Evolutionary conservation across 2,888 invertebrate genomes (phyloP), one percentile per base, ranked within the genome.

Genomic region (Halictus ligatus): DNA sequence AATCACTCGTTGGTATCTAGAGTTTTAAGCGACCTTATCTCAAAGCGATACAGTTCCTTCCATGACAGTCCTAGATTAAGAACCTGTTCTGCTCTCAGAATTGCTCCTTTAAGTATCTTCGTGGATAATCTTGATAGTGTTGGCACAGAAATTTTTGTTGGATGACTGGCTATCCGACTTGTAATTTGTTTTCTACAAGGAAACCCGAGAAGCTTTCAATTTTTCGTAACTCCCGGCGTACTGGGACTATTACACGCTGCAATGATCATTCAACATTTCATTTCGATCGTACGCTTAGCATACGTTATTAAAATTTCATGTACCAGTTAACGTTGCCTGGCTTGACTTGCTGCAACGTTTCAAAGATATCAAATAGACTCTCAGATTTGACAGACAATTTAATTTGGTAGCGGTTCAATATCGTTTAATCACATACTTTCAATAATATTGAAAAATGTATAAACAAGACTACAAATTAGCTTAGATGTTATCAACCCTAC

Each of bases 11-110:
- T 35, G 35, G 71, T 71, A 71, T 29, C 64, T 7, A 29, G 64
- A 64, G 64, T 64, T 64, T 64, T 64, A 64, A 29, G 64, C 29
- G 29, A 29, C 6, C 64, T 64, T 64, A 64, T 64, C 64, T 64
- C 64, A 1, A 21, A 58, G 29, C 64, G 64, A 64, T 64, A 64
- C 29, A 29, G 64, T 64, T 64, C 13, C 64, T 3, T 64, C 64
- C 64, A 29, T 18, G 64, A 21, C 29, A 15, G 64, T 29, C 64
- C 29, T 8, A 25, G 64, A 64, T 64, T 64, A 64, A 64, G 64
- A 64, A 64, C 64, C 64, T 64, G 35, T 64, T 64, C 64, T 64
- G 64, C 29, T 29, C 15, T 29, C 29, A 1, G 64, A 64, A 64
- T 64, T 29, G 64, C 64, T 29, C 18, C 15, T 64, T 18, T 29